Base-by-base conservation (phyloP, 1,140 invertebrate species). In the Neotoxoptera formosana region DNA sequence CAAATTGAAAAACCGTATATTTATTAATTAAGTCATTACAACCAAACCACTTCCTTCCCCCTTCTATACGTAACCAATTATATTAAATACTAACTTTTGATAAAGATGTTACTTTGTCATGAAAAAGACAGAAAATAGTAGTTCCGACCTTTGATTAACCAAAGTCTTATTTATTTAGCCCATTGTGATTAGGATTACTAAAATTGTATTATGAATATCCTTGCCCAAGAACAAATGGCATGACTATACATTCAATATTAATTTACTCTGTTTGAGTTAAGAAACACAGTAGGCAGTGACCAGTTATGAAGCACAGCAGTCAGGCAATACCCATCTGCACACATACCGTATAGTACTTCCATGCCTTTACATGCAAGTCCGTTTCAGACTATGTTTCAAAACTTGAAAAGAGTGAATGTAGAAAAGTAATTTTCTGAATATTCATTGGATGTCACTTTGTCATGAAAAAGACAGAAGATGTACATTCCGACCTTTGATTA, bases 191-290 rank as follows among this genome's bases (percentile, higher is more conserved):
- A 93, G 91, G 81, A 93, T 84, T 30, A 93, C 4, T 41, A 45
- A 23, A 45, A 30, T 56, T 30, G 14, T 47, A 8, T 34, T 7
- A 51, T 34, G 21, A 86, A 86, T 25, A 93, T 93, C 81, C 91
- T 93, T 93, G 91, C 91, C 91, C 91, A 93, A 93, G 23, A 93
- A 47, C 76, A 93, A 93, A 51, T 86, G 91, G 91, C 91, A 4
- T 17, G 21, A 1, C 47, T 34, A 41, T n/a, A 21, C 0, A 67
- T 30, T 76, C 1, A 76, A 41, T 4, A n/a, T 7, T 7, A 56
- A 53, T 41, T 2, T 41, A 41, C 41, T 41, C 41, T 41, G 41
- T 41, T 41, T 4, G 4, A 41, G 41, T 41, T 4, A 41, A 41
- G 41, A 41, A 41, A 41, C 41, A 41, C 41, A 41, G 41, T 41